Conservation (phyloP, 1,140 invertebrate species). For the Caenorhabditis briggsae region DNA sequence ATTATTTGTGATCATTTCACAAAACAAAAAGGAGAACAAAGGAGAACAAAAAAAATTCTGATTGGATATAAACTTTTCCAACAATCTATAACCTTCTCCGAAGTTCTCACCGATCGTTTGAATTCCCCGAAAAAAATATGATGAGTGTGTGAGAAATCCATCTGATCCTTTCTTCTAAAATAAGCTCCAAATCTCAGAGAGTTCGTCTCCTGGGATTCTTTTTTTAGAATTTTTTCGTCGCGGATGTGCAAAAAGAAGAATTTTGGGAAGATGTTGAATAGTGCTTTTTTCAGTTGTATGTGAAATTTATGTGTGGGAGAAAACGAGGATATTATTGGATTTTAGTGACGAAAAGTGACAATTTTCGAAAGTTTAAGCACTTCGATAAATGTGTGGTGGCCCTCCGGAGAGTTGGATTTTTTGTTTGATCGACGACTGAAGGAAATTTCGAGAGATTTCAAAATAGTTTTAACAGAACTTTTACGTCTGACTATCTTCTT, state of each 20-base stretch:
- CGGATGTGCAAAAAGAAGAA: neutral
- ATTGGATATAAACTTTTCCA: no score
- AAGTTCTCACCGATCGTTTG: no score
- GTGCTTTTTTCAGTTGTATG: conserved; percentile 5
- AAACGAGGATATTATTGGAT: conserved; percentile 40
- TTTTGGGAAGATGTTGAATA: neutral
- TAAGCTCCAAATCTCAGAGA: neutral
- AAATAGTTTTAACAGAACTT: neutral
- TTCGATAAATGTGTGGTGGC: neutral
- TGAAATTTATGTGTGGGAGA: conserved; percentile 17
- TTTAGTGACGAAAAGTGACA: conserved; percentile 39
- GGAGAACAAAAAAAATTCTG: no score
- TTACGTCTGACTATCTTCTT: no score
- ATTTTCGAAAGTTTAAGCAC: conserved; percentile 8
- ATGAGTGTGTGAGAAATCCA: conserved; percentile 44
- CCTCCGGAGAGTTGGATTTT: neutral
- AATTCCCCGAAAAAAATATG: neutral
- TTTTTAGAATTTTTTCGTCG: neutral
- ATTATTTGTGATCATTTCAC: no score
- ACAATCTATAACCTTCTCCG: no score
- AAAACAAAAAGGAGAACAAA: no score
- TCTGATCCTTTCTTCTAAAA: conserved; percentile 16
- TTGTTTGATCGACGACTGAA: neutral
- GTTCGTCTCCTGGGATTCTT: conserved; percentile 8
- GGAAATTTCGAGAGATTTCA: neutral